Evolutionary conservation across 2,797 vertebrate genomes (phyloP), one percentile per base, ranked within the genome.

Genomic region (Hybognathus amarus): DNA sequence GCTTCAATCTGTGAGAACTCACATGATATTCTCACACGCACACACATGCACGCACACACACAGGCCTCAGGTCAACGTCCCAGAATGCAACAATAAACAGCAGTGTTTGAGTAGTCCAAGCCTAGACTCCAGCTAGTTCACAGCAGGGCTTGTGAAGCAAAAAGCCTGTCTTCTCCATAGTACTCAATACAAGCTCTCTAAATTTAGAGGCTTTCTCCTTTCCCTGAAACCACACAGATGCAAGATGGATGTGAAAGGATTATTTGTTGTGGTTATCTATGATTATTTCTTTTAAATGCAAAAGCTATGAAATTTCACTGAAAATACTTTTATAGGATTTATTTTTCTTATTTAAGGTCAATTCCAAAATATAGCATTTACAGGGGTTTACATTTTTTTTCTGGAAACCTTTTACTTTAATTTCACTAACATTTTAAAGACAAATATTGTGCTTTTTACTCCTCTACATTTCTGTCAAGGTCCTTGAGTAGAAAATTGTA

Each of bases 11-110:
- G 80, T 87, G 40, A 85, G 83, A 78, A 83, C 92, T 90, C 94
- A 95, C 94, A 95, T 95, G 94, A 87, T 79, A 79, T 89, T 90
- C 42, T 15, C 42, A 45, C 12, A 15, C 45, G 13, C 45, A 11
- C 40, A 42, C 40, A 42, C 40, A 42, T 10, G 11, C 40, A 42
- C 40, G 11, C 40, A 13, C 42, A 45, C 87, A 71, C 86, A 52
- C 77, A 68, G 66, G 71, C 33, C 68, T 77, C 77, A 63, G 87
- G 80, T 77, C 87, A 87, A 30, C 80, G 63, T 86, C 83, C 33
- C 27, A 77, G 82, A 76, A 88, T 86, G 83, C 86, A 88, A 88
- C 85, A 91, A 87, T 88, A 59, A 83, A 63, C 30, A 38, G 40
- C 76, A 83, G 79, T 88, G 88, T 91, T 88, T 30, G n/a, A 80